Conservation (phyloP, 2,888 invertebrate species). For the Arctia plantaginis region DNA sequence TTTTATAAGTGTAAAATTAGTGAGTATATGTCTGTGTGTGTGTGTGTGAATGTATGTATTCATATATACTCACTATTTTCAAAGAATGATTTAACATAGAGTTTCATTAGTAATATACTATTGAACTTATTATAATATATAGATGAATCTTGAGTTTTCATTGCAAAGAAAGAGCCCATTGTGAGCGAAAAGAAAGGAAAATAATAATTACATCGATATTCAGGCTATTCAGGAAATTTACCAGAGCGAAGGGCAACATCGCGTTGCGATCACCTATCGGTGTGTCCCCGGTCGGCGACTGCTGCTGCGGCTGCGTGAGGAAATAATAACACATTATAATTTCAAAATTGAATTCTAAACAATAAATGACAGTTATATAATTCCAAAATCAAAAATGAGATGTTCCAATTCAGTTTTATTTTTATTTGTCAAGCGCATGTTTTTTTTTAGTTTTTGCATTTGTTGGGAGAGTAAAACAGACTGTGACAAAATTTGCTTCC, state of each 20-base stretch:
- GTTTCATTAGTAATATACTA: too few relatives aligned
- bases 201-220: slow-evolving; percentile 84
- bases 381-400: background rate
- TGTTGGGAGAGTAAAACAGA: background rate
- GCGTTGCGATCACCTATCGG: slow-evolving; percentile 77
- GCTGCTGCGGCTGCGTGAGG: slow-evolving; percentile 76
- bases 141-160: slow-evolving; percentile 57
- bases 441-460: background rate
- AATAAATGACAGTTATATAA: background rate
- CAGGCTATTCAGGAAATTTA: slow-evolving; percentile 85
- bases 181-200: slow-evolving; percentile 57
- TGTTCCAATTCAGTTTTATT: background rate
- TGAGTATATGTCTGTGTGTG: too few relatives aligned
- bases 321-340: slow-evolving; percentile 41
- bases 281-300: slow-evolving; percentile 78
- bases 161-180: slow-evolving; percentile 28
- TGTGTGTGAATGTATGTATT: background rate
- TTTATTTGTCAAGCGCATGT: background rate
- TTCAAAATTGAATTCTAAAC: background rate
- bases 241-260: slow-evolving; percentile 85
- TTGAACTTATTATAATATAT: too few relatives aligned
- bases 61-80: background rate
- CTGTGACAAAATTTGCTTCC: background rate
- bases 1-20: background rate
- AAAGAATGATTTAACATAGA: too few relatives aligned